Evolutionary conservation across 2,888 invertebrate genomes (phyloP).

Genomic region (Dendrolimus pini): DNA sequence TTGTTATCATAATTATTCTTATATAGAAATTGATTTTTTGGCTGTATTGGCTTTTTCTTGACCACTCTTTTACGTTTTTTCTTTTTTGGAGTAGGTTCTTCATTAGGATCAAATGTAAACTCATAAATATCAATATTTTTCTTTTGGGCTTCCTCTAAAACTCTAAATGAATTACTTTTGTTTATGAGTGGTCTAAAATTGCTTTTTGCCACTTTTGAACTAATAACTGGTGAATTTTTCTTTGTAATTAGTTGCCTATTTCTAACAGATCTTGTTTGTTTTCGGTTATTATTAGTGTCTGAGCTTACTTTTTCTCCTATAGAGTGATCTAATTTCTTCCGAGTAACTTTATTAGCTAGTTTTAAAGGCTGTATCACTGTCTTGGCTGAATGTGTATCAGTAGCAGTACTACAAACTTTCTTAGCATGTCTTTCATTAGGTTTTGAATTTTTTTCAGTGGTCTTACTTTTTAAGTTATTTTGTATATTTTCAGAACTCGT

Average conservation of each 20-base stretch:
- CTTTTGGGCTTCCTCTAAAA: constrained; percentile 37
- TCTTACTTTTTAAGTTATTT: neutral
- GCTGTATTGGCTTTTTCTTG: constrained; percentile 39
- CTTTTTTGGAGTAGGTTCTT: constrained; percentile 57
- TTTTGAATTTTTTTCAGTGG: constrained; percentile 9
- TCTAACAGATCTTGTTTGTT: constrained; percentile 11
- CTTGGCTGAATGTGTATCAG: neutral
- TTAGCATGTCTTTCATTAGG: constrained; percentile 5
- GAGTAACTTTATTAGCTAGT: neutral
- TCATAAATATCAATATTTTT: constrained; percentile 56
- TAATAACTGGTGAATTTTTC: constrained; percentile 10
- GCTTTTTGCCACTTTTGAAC: constrained; percentile 10
- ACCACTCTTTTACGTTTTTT: constrained; percentile 49
- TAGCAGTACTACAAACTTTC: neutral
- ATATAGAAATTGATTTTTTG: constrained; percentile 29
- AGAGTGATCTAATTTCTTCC: neutral
- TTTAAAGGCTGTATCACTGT: neutral
- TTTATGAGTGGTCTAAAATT: constrained; percentile 19
- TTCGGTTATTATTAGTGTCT: constrained; percentile 44
- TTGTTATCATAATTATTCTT: constrained; percentile 57
- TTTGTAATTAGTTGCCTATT: constrained; percentile 7
- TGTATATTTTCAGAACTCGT: neutral
- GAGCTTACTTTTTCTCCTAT: constrained; percentile 22
- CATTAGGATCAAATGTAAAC: constrained; percentile 64
- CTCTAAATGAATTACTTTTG: constrained; percentile 37